phyloP scores from a whole-genome alignment of 2,113 vertebrate genomes.

The Ophiodon elongatus region DNA sequence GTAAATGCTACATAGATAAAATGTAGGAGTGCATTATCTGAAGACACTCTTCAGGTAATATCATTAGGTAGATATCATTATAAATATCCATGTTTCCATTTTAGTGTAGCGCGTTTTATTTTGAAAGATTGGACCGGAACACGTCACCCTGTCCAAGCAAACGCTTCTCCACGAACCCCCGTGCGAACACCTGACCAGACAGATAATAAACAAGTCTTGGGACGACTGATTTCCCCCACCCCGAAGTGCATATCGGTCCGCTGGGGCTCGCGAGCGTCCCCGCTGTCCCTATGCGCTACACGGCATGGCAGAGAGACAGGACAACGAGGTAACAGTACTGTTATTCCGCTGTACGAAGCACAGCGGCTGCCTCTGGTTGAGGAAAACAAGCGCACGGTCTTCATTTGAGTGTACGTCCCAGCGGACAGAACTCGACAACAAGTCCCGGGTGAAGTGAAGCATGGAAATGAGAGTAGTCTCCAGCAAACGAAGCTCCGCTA shows the following conservation, averaged over 20 bases:
- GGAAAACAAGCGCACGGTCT: background rate
- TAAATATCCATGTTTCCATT: background rate
- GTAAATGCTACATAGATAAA: background rate
- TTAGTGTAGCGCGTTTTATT: constrained; percentile 20
- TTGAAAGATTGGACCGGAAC: constrained; percentile 28
- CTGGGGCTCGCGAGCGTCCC: constrained; percentile 2
- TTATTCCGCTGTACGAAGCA: accelerated
- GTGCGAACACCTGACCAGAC: background rate
- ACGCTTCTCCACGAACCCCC: background rate
- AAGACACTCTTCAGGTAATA: background rate
- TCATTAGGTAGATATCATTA: background rate
- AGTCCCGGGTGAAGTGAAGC: background rate
- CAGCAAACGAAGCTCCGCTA: background rate
- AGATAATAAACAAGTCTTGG: constrained; percentile 48
- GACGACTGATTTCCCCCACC: background rate
- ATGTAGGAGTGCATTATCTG: background rate
- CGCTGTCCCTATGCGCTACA: constrained; percentile 62
- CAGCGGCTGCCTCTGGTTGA: background rate
- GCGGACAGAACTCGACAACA: background rate
- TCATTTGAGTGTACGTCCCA: background rate
- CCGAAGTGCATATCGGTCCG: background rate
- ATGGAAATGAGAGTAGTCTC: no score
- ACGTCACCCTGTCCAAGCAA: background rate
- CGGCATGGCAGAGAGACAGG: constrained; percentile 83
- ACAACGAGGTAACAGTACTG: constrained; percentile 75